Conservation (phyloP, 2,113 vertebrate species). For the Verasper variegatus region DNA sequence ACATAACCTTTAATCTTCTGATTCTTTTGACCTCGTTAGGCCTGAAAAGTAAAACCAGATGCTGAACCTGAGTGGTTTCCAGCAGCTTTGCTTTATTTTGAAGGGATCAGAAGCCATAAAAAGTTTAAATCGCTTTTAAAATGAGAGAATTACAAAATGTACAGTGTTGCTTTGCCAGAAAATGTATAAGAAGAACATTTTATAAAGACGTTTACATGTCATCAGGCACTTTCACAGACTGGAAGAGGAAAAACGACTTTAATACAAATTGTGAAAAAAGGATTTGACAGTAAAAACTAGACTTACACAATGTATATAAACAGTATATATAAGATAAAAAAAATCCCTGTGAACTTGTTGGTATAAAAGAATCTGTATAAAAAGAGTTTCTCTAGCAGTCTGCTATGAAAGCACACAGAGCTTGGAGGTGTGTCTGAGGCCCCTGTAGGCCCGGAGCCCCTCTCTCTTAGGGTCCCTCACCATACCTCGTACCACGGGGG, state of each 20-base stretch:
- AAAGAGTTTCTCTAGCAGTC: constrained; percentile 31
- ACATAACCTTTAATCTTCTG: too few species aligned
- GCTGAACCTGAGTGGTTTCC: neutral
- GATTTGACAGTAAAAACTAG: neutral
- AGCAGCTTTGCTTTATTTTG: too few species aligned
- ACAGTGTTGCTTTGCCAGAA: too few species aligned
- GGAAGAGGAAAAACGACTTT: neutral
- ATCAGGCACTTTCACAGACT: neutral
- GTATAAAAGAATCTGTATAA: neutral
- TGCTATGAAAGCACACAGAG: constrained; percentile 89
- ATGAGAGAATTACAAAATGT: too few species aligned
- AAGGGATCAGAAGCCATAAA: too few species aligned
- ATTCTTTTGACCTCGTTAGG: too few species aligned
- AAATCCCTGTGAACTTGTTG: neutral
- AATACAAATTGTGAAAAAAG: neutral
- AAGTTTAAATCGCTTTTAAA: too few species aligned
- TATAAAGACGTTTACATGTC: too few species aligned
- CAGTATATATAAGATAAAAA: neutral
- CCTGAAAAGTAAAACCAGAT: too few species aligned
- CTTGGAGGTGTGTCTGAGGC: constrained; percentile 91
- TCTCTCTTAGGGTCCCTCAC: constrained; percentile 84
- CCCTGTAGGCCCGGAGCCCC: constrained; percentile 80
- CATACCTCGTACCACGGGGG: constrained; percentile 84
- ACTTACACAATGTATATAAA: neutral
- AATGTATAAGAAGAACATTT: too few species aligned